These are phyloP conservation scores for Hipposideros larvatus DNA, from an alignment of 2,797 vertebrate species.

Conservation along the genomic window DNA sequence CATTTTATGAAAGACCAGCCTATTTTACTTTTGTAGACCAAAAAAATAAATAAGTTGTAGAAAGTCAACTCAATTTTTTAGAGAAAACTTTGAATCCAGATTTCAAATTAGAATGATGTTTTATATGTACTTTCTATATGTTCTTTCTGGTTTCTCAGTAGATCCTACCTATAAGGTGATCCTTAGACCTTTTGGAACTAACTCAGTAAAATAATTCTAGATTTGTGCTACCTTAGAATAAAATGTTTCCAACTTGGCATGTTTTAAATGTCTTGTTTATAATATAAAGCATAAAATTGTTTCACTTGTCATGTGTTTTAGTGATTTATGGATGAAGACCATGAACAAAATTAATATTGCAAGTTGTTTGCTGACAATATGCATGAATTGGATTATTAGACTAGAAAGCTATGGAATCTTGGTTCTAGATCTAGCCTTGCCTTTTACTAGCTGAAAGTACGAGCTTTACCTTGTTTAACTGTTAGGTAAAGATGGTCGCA, in stretches of 20 bases:
- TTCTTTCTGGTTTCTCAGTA: conserved; percentile 29
- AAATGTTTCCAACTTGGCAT: conserved; percentile 52
- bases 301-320: conserved; percentile 30
- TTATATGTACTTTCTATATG: not conserved
- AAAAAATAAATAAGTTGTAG: not conserved
- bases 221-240: conserved; percentile 23
- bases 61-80: not conserved
- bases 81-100: conserved; percentile 49
- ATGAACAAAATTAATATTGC: conserved; percentile 29
- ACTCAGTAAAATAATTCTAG: not conserved
- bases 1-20: conserved; percentile 27
- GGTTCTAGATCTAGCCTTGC: conserved; percentile 27
- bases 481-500: not conserved
- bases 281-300: not conserved
- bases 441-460: conserved; percentile 55
- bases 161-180: not conserved
- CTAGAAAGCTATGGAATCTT: not conserved
- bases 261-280: conserved; percentile 33
- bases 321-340: conserved; percentile 19
- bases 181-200: conserved; percentile 25
- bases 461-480: conserved; percentile 5
- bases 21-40: not conserved
- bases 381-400: conserved; percentile 16
- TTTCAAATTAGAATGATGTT: conserved; percentile 18
- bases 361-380: conserved; percentile 4